Percentiles rank a stretch among this genome's conserved stretches.
Evolutionary conservation across 2,113 vertebrate species (phyloP).

Genomic region (Hyaena hyaena): DNA sequence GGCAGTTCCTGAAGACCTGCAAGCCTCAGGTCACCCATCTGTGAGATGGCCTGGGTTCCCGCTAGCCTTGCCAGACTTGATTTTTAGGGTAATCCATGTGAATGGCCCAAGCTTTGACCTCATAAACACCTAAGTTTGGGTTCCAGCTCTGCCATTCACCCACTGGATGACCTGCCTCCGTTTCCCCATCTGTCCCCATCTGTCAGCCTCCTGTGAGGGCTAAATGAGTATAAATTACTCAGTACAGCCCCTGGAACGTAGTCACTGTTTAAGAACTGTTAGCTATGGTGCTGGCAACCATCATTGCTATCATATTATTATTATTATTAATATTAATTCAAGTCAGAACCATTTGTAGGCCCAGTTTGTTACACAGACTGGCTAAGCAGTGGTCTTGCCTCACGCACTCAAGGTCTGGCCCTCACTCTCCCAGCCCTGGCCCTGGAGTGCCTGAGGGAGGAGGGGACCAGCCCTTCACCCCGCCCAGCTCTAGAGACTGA

Average conservation of each 20-base stretch:
- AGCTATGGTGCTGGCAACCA: not conserved
- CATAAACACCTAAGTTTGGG: not conserved
- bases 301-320: not conserved
- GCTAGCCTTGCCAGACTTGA: not conserved
- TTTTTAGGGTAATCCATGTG: too few relatives aligned
- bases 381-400: not conserved
- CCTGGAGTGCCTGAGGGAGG: not conserved
- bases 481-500: not conserved
- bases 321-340: not conserved
- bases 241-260: not conserved
- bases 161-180: not conserved
- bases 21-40: not conserved
- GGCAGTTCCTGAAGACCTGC: not conserved
- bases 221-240: not conserved
- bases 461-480: not conserved
- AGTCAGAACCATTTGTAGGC: not conserved
- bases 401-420: not conserved
- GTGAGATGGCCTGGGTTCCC: not conserved
- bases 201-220: not conserved
- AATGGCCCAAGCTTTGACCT: not conserved
- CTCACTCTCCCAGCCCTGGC: not conserved
- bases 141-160: not conserved
- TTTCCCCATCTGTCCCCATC: constrained; percentile 13
- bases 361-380: not conserved
- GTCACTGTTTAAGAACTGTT: not conserved